Evolutionary conservation across 2,113 vertebrate species (phyloP).

Genomic region (Neotoma lepida): DNA sequence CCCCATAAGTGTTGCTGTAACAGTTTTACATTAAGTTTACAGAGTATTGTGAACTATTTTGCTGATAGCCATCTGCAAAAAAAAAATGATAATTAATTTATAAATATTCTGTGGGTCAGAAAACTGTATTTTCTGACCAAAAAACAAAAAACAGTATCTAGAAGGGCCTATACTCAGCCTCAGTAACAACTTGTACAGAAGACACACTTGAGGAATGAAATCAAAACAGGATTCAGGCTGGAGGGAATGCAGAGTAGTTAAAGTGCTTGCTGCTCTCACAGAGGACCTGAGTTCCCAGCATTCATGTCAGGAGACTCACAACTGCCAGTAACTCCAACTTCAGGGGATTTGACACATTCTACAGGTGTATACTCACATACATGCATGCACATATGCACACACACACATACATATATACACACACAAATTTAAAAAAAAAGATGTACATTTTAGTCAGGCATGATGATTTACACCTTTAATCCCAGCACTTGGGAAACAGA

Average conservation of each 20-base stretch:
- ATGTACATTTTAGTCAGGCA: neutral
- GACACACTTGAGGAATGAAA: neutral
- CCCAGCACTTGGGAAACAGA: neutral
- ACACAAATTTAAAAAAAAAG: neutral
- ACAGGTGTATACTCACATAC: neutral
- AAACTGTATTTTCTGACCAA: neutral
- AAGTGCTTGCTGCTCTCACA: neutral
- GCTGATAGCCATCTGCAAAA: neutral
- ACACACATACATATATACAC: neutral
- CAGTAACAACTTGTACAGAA: neutral
- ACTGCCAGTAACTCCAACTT: no score
- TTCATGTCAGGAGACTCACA: neutral
- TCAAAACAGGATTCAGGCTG: neutral
- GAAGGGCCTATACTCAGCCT: neutral
- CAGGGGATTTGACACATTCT: neutral
- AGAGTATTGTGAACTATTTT: neutral
- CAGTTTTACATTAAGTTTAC: neutral
- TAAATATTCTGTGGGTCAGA: neutral
- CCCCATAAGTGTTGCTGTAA: neutral
- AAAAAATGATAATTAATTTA: neutral
- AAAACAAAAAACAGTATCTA: neutral
- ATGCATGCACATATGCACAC: fast-evolving
- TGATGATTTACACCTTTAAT: neutral
- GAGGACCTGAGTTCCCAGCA: neutral
- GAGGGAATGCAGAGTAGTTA: no score